phyloP scores from a whole-genome alignment of 2,113 vertebrate genomes.

The Pterophyllum scalare region DNA sequence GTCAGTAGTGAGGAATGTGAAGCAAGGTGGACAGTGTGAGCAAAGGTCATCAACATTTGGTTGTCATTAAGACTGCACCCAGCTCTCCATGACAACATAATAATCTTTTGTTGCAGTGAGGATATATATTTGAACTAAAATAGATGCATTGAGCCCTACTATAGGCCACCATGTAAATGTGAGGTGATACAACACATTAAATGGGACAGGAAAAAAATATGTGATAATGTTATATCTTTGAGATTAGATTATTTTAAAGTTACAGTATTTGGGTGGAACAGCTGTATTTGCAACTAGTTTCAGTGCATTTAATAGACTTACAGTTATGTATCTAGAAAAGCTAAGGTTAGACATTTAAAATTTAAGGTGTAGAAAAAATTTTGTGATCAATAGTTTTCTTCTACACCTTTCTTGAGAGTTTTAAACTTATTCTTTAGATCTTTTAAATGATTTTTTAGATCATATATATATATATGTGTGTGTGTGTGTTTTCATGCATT shows the following conservation, averaged over 20 bases:
- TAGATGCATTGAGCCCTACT: background rate
- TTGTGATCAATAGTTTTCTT: background rate
- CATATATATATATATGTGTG: no score
- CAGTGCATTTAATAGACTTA: background rate
- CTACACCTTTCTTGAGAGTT: background rate
- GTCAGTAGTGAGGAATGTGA: conserved; percentile 42
- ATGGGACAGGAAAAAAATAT: background rate
- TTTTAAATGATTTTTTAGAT: no score
- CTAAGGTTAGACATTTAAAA: background rate
- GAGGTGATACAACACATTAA: background rate
- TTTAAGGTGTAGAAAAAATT: background rate
- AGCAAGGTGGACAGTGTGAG: conserved; percentile 23
- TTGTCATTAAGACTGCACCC: conserved; percentile 14
- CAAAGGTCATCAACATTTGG: conserved; percentile 47
- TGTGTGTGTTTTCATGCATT: no score
- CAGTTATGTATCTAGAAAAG: background rate
- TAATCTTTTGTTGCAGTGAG: background rate
- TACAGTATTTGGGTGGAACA: background rate
- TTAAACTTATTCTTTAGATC: no score
- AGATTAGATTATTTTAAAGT: background rate
- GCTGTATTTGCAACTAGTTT: background rate
- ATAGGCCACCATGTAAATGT: background rate
- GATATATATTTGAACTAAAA: background rate
- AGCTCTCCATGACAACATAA: background rate
- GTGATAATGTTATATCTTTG: background rate